These are phyloP conservation scores for Paedocypris micromegethes DNA, from an alignment of 2,797 vertebrate species.

Conservation along the genomic window DNA sequence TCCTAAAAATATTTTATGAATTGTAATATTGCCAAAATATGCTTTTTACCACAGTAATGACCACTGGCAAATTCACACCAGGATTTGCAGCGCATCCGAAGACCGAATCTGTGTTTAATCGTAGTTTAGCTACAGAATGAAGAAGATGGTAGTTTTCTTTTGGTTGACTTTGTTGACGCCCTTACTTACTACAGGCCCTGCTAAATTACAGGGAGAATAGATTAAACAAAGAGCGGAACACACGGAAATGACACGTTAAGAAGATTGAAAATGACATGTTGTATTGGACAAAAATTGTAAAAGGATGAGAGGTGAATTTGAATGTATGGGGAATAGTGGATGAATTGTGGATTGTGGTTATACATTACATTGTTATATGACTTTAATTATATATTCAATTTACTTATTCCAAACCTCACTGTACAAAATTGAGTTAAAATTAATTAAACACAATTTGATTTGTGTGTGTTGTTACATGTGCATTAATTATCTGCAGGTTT, in stretches of 20 bases:
- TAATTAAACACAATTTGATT: too few relatives aligned
- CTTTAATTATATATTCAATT: too few relatives aligned
- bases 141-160: constrained; percentile 55
- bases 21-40: too few relatives aligned
- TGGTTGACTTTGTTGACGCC: constrained; percentile 65
- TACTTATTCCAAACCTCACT: too few relatives aligned
- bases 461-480: too few relatives aligned
- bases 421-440: too few relatives aligned
- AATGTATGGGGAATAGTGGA: constrained; percentile 23
- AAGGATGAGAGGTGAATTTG: constrained; percentile 28
- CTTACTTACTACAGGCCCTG: constrained; percentile 62
- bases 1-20: too few relatives aligned
- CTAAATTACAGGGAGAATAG: constrained; percentile 68
- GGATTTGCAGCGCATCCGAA: too few relatives aligned
- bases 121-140: constrained; percentile 50
- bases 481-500: too few relatives aligned
- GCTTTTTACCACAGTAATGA: too few relatives aligned
- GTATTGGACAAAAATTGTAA: constrained; percentile 25
- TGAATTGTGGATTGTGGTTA: not conserved
- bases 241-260: constrained; percentile 67
- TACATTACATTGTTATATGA: too few relatives aligned
- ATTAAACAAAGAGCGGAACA: constrained; percentile 63
- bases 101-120: constrained; percentile 38
- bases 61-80: too few relatives aligned
- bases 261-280: constrained; percentile 64